Percentiles rank a stretch among this genome's conserved stretches.
These are phyloP conservation scores for Sebastes paucispinis DNA, from an alignment of 2,797 vertebrate species.

Conservation along the genomic window DNA sequence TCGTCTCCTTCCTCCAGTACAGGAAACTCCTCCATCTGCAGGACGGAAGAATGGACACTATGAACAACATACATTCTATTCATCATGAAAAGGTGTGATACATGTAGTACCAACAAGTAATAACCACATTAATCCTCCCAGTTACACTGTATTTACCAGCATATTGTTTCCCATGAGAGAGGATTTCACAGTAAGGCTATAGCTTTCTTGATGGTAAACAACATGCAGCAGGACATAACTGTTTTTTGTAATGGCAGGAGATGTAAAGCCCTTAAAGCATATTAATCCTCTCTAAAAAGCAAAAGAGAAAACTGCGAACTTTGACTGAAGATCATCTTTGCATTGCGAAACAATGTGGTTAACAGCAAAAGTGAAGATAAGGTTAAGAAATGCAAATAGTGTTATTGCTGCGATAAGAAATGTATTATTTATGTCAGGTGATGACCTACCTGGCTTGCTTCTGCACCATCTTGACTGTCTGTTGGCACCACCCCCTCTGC, in stretches of 20 bases:
- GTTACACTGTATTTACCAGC: not conserved
- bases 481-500: conserved; percentile 88
- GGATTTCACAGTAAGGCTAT: not conserved
- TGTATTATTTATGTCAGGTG: not conserved
- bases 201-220: not conserved
- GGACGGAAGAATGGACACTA: not conserved
- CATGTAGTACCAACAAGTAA: not conserved
- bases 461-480: conserved; percentile 89
- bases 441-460: conserved; percentile 86
- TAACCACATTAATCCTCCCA: not conserved
- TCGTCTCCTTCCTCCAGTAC: conserved; percentile 87
- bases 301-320: not conserved
- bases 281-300: not conserved
- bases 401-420: not conserved
- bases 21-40: conserved; percentile 87
- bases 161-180: not conserved
- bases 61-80: not conserved
- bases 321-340: not conserved
- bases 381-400: not conserved
- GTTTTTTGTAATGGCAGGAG: not conserved
- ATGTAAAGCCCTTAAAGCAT: not conserved
- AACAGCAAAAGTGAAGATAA: not conserved
- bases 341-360: not conserved
- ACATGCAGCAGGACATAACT: not conserved
- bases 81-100: not conserved